Base-by-base conservation (phyloP, 2,113 vertebrate genomes). In the Crotalus tigris region DNA sequence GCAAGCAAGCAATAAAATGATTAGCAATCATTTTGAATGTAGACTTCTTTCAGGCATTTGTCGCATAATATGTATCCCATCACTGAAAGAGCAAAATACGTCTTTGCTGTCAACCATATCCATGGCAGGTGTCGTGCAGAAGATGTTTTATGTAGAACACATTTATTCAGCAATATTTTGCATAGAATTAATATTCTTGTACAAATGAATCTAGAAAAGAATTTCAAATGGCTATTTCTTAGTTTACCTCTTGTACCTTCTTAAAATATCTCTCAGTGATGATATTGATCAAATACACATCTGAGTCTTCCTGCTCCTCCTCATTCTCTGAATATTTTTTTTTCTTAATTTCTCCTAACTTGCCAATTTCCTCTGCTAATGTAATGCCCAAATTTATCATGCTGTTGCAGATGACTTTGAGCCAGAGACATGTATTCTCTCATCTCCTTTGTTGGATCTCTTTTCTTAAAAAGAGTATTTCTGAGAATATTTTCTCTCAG, bases 291-390 rank as follows among this genome's bases (percentile, higher is more conserved):
- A 91, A 92, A 85, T 92, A 57, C 49, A 86, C 5, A 2, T 39
- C 12, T 90, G 3, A 21, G 54, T 23, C 87, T 89, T 81, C 75
- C 57, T 55, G 23, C 17, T 75, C 59, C 54, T 81, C 92, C 64
- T 0, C 0, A 0, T 85, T 92, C 75, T 9, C 9, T 90, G 90
- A 92, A 3, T 2, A 90, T 91, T n/a, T 23, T 54, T 61, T 61
- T 24, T 13, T 64, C 10, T 61, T 24, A 81, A 17, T 87, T 10
- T 0, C 86, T 46, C 92, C 46, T 58, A 93, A 1, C 33, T 91
- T 92, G 26, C 1, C 91, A 88, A 75, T 93, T 93, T 69, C 51
- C 85, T 64, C 92, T 91, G 89, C 61, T 93, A 88, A 91, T 91
- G 85, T 87, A 33, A 51, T 87, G 89, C 44, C 49, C 33, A 61